phyloP scores from a whole-genome alignment of 2,113 vertebrate genomes.

The Osmerus mordax region DNA sequence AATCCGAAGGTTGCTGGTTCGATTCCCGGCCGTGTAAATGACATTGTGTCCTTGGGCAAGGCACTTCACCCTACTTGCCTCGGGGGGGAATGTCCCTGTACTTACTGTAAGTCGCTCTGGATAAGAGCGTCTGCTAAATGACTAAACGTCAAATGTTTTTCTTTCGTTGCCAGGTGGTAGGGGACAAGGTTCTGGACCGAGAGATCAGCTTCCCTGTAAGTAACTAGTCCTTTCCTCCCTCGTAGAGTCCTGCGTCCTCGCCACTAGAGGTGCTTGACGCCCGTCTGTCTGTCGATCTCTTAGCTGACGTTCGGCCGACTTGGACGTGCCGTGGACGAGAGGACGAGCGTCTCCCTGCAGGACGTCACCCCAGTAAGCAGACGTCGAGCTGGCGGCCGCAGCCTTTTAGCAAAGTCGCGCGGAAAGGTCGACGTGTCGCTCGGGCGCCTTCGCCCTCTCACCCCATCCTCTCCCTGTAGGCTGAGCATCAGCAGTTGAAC shows the following conservation, averaged over 20 bases:
- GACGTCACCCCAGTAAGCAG: conserved; percentile 74
- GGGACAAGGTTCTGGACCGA: conserved; percentile 74
- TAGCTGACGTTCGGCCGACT: conserved; percentile 75
- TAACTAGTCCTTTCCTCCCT: not conserved
- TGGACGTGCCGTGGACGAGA: conserved; percentile 75
- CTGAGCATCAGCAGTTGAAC: conserved; percentile 75
- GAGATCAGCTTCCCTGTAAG: conserved; percentile 80
- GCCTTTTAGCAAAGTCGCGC: too few relatives aligned
- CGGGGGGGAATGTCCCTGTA: too few relatives aligned
- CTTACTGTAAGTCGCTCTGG: too few relatives aligned
- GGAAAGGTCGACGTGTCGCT: too few relatives aligned
- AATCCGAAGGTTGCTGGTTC: too few relatives aligned
- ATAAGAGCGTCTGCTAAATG: too few relatives aligned
- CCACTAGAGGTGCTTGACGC: not conserved
- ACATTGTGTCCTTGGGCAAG: too few relatives aligned
- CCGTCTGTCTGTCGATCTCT: not conserved
- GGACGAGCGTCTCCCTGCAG: conserved; percentile 72
- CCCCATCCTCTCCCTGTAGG: conserved; percentile 50
- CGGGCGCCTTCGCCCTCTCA: not conserved
- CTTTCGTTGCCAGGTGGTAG: conserved; percentile 68
- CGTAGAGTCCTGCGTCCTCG: not conserved
- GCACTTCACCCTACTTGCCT: too few relatives aligned
- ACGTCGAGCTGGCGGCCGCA: too few relatives aligned
- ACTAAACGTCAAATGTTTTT: not conserved
- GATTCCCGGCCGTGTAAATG: too few relatives aligned